Base-by-base conservation (phyloP, 2,888 invertebrate species). In the Drepanosiphum platanoidis region DNA sequence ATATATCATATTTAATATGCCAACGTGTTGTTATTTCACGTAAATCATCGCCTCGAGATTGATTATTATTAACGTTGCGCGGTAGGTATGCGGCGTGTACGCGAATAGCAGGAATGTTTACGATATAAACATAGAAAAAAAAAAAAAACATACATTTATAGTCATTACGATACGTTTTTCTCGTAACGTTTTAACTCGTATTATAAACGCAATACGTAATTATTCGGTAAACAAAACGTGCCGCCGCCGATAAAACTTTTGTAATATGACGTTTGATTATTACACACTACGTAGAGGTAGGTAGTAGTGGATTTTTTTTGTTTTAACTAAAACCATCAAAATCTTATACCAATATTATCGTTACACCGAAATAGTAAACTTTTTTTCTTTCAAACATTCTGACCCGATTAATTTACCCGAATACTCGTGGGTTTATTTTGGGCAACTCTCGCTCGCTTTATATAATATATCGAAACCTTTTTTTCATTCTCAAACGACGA, bases 161-260 rank as follows among this genome's bases (percentile, higher is more conserved):
- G n/a, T n/a, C n/a, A n/a, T n/a, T n/a, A n/a, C n/a, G n/a, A n/a
- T n/a, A n/a, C n/a, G n/a, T n/a, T n/a, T n/a, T n/a, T n/a, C n/a
- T n/a, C n/a, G n/a, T n/a, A n/a, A 74, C 22, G 32, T 74, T 32
- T 32, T 74, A 46, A 27, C 39, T 30, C 32, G 46, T 52, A 52
- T 39, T 36, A 70, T n/a, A n/a, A n/a, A n/a, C 18, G 22, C 46
- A 46, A 30, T 42, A 42, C 27, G 30, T 74, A 46, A 46, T 22
- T 46, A 22, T 74, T 74, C 30, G 32, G 46, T 74, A 46, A 74
- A 74, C 46, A 74, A 74, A 52, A 74, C 32, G 30, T 18, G 8
- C 27, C 9, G 46, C 42, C 15, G 8, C 27, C 9, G 46, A 72
- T 46, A 72, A 72, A 72, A 72, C 18, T 46, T 46, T 46, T n/a